Evolutionary conservation across 2,888 invertebrate species (phyloP).

Genomic region (Branchipolynoe longqiensis): DNA sequence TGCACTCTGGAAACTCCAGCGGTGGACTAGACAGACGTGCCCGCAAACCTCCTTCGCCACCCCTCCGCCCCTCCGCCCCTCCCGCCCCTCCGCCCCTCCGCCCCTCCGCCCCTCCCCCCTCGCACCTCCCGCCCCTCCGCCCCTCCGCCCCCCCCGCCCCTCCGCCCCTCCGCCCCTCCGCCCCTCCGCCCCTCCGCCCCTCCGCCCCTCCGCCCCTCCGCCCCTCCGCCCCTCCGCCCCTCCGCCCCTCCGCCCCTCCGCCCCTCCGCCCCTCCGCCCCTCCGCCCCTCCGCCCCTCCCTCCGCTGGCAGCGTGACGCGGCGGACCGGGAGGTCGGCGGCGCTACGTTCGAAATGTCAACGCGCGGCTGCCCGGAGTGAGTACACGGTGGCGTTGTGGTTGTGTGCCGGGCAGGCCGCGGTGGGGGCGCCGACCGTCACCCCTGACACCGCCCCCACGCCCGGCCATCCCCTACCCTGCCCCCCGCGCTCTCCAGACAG

Average conservation of each 20-base stretch:
- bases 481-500: conserved; percentile 51
- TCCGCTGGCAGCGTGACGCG: no score
- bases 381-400: conserved; percentile 36
- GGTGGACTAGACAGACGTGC: no score
- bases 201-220: neutral
- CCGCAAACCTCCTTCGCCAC: no score
- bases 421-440: conserved; percentile 37
- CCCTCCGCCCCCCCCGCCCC: neutral
- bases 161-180: neutral
- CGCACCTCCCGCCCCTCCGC: no score
- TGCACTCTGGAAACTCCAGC: no score
- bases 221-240: neutral
- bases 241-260: neutral
- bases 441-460: conserved; percentile 31
- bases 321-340: no score
- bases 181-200: neutral
- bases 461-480: conserved; percentile 30
- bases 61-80: no score
- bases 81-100: no score
- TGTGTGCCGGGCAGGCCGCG: conserved; percentile 27
- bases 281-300: neutral
- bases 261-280: neutral
- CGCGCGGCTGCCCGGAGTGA: conserved; percentile 16
- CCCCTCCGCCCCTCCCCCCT: no score
- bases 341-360: conserved; percentile 38